phyloP scores from a whole-genome alignment of 2,113 vertebrate genomes.

The Balaenoptera acutorostrata region DNA sequence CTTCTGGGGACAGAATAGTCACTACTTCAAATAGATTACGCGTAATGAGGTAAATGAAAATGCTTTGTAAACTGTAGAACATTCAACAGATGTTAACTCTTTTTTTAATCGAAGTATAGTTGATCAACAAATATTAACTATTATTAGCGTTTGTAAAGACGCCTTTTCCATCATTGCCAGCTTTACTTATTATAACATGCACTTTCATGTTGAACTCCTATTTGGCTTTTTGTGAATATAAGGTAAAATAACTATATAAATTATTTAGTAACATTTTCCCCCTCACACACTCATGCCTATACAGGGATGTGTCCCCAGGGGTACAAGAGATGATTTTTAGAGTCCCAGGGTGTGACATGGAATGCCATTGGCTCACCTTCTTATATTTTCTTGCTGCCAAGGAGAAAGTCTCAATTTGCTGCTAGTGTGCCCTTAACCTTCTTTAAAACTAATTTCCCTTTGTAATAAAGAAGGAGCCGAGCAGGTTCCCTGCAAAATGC shows the following conservation, averaged over 20 bases:
- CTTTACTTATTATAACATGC: background rate
- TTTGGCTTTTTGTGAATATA: background rate
- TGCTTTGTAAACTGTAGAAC: background rate
- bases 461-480: background rate
- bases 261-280: background rate
- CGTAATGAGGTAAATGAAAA: background rate
- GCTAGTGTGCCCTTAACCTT: background rate
- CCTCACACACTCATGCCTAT: background rate
- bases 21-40: background rate
- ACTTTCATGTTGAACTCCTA: background rate
- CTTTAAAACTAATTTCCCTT: background rate
- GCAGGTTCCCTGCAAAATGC: background rate
- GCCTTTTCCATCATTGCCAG: background rate
- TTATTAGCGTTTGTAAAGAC: background rate
- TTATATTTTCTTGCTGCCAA: background rate
- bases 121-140: background rate
- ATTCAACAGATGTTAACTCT: background rate
- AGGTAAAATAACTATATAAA: background rate
- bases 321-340: background rate
- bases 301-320: background rate
- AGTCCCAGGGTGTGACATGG: background rate
- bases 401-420: background rate
- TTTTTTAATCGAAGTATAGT: background rate
- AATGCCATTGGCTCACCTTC: background rate
- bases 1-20: background rate